Evolutionary conservation across 2,113 vertebrate genomes (phyloP).

Genomic region (Poeciliopsis occidentalis): DNA sequence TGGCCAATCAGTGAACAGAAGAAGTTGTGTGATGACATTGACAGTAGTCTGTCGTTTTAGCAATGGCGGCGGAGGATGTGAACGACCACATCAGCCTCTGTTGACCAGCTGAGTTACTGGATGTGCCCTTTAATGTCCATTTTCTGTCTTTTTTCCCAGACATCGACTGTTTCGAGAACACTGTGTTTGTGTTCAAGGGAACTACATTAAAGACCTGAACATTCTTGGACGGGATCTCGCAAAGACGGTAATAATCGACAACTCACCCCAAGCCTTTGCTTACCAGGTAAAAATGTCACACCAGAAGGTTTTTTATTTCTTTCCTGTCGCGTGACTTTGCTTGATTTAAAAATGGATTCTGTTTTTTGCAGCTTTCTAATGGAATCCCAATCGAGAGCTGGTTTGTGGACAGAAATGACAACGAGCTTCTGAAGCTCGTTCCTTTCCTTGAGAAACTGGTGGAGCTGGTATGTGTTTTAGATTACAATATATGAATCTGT

Average conservation of each 20-base stretch:
- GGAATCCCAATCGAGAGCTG: slow-evolving; percentile 99
- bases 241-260: slow-evolving; percentile 99
- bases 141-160: slow-evolving; percentile 66
- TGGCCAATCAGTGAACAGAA: too few relatives aligned
- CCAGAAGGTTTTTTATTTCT: not conserved
- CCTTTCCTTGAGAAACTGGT: slow-evolving; percentile 99
- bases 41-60: too few relatives aligned
- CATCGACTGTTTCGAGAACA: slow-evolving; percentile 98
- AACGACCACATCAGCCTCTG: too few relatives aligned
- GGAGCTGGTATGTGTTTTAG: slow-evolving; percentile 86
- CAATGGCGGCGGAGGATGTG: too few relatives aligned
- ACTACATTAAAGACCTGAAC: slow-evolving; percentile 98
- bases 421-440: slow-evolving; percentile 96
- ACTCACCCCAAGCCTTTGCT: slow-evolving; percentile 99
- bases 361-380: slow-evolving; percentile 89
- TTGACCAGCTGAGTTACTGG: too few relatives aligned
- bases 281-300: slow-evolving; percentile 87
- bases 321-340: not conserved
- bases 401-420: slow-evolving; percentile 99
- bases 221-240: slow-evolving; percentile 98
- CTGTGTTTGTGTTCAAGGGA: slow-evolving; percentile 98
- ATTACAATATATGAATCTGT: not conserved
- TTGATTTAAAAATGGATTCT: not conserved
- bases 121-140: too few relatives aligned
- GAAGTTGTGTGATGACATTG: too few relatives aligned